Evolutionary conservation across 2,113 vertebrate species (phyloP), one percentile per base, ranked within the genome.

Genomic region (Anarrhichthys ocellatus): DNA sequence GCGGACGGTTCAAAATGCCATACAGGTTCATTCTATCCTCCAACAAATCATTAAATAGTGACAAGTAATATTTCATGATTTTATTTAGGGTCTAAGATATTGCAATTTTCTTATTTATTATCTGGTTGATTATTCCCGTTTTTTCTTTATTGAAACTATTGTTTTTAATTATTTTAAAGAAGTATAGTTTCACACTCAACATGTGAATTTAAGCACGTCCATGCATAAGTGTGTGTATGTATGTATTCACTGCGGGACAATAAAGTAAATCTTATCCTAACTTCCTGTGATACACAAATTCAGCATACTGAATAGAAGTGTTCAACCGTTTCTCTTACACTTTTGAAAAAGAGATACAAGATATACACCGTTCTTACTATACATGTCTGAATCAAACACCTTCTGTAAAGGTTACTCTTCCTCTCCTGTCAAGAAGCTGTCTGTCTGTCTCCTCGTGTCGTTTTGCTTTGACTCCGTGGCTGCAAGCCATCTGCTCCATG

Each of bases 401-500:
- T 38, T 74, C 9, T 67, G 11, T 15, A 10, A 48, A 67, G 22
- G 38, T 42, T 36, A 9, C 70, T 75, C 34, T 50, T 34, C 46
- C 32, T 62, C 27, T 56, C 27, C 11, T 62, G 29, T 61, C 18
- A 64, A 56, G 27, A 34, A 22, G 13, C 46, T 34, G 38, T n/a
- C n/a, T n/a, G n/a, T 29, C 29, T 29, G 29, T 52, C 18, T 70
- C 24, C 32, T 58, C 70, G 6, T 36, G 5, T 24, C 6, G 36
- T 5, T 59, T 15, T 58, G 17, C n/a, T 67, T 54, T 48, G n/a
- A 46, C 59, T 58, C 64, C 14, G 52, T 56, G 54, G 29, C 71
- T 50, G 58, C 65, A 73, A 24, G 9, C 50, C 72, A 84, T 73
- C 63, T 65, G 66, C 59, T 22, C 83, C 13, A 73, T 62, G 56